A percentile compares a stretch with the other conserved stretches of the same genome.
Evolutionary conservation across 1,140 invertebrate species (phyloP).

Genomic region (Semibalanus balanoides): DNA sequence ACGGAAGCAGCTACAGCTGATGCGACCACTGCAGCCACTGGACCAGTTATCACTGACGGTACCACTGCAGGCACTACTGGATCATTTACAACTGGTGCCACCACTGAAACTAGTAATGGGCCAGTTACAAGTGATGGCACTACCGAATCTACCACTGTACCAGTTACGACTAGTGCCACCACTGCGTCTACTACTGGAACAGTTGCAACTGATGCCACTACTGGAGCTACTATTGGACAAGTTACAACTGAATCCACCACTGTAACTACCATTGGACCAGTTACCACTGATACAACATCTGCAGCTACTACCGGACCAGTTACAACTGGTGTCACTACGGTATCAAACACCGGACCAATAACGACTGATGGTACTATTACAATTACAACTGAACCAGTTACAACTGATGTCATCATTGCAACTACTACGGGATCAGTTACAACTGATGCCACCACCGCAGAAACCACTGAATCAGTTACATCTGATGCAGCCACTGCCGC

Average conservation of each 20-base stretch:
- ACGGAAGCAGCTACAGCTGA: neutral
- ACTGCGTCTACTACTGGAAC: neutral
- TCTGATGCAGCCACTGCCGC: neutral
- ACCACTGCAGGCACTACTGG: neutral
- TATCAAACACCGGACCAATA: neutral
- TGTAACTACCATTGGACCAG: constrained; percentile 4
- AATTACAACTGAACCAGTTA: neutral
- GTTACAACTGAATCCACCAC: constrained; percentile 2
- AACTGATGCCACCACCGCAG: neutral
- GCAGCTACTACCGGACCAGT: neutral
- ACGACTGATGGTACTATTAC: neutral
- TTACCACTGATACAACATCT: constrained; percentile 4
- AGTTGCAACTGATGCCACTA: constrained; percentile 8
- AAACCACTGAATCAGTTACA: neutral
- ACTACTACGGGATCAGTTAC: neutral
- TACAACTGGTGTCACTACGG: neutral
- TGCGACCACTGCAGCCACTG: neutral
- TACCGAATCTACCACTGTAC: neutral
- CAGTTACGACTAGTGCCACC: neutral
- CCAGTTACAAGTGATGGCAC: neutral
- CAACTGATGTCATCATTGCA: neutral
- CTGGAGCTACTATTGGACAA: constrained; percentile 4
- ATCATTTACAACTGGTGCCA: neutral
- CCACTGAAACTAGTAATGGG: neutral
- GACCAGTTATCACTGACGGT: neutral